Base-by-base conservation (phyloP, 2,888 invertebrate genomes). In the Ferdinandea cuprea region DNA sequence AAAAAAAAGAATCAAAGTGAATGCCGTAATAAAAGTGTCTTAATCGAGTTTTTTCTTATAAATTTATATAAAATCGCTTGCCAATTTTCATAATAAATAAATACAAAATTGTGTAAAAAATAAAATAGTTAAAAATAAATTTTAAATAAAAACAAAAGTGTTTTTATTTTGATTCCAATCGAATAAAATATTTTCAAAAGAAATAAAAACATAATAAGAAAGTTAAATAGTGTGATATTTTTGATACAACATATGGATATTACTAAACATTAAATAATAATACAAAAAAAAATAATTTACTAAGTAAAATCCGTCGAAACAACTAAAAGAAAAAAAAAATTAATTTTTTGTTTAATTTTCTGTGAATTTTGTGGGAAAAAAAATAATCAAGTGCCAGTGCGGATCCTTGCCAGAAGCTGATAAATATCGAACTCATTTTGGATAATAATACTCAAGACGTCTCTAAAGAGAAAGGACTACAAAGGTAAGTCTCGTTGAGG, bases 1-100 rank as follows among this genome's bases (percentile, higher is more conserved):
- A 40, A 46, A 48, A 30, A 37, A 17, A 37, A n/a, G 73, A 79
- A 44, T 69, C 37, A 65, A 69, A 84, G 84, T 84, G 84, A 84
- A 84, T 73, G 73, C 79, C 69, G 84, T 52, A 79, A 84, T 69
- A 69, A 35, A 84, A 79, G 84, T 84, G 84, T 84, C 84, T 84
- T 84, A 84, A 74, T 25, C 42, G 46, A 72, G 61, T 61, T 66
- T 71, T 46, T 50, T 48, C 54, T 17, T 42, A 30, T 6, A 32
- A 48, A 71, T 25, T 25, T 25, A 25, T 54, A 37, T n/a, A 54
- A 71, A 78, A 84, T 73, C 73, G 84, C 79, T 79, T 78, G 73
- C 58, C 68, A 79, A 79, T 63, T 79, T 76, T 69, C 44, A 15
- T 37, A 30, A 56, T 17, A 11, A 54, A 19, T n/a, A 68, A 30